A percentile compares a stretch with the other conserved stretches of the same genome.
Conservation (phyloP, 2,113 vertebrate genomes). For the Sitta europaea region DNA sequence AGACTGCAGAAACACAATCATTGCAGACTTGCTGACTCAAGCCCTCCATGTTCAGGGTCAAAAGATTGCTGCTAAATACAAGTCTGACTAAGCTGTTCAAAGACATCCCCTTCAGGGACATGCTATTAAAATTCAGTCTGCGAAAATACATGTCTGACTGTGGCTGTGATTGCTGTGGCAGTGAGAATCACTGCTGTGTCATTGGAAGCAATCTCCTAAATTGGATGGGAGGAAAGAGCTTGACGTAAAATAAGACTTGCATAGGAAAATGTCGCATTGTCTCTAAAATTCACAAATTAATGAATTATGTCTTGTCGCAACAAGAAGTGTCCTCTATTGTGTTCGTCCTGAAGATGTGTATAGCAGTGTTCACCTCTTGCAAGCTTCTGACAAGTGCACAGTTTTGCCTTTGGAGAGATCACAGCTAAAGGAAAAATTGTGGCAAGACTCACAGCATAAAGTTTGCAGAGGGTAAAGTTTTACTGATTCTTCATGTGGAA, state of each 20-base stretch:
- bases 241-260: neutral
- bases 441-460: neutral
- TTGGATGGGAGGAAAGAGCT: neutral
- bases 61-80: constrained; percentile 4
- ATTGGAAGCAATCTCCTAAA: neutral
- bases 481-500: neutral
- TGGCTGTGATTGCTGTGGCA: neutral
- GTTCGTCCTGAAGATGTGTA: neutral
- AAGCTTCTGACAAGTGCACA: neutral
- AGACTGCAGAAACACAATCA: neutral
- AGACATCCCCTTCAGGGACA: neutral
- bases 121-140: neutral
- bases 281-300: neutral
- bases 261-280: neutral
- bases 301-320: neutral
- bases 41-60: neutral
- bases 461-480: neutral
- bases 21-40: constrained; percentile 2
- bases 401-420: neutral
- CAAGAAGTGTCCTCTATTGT: neutral
- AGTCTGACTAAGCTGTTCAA: neutral
- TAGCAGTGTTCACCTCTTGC: neutral
- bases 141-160: neutral
- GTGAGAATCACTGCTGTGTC: neutral
- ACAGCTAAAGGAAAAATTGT: neutral